phyloP scores from a whole-genome alignment of 2,888 invertebrate species.

The Mystacides longicornis region DNA sequence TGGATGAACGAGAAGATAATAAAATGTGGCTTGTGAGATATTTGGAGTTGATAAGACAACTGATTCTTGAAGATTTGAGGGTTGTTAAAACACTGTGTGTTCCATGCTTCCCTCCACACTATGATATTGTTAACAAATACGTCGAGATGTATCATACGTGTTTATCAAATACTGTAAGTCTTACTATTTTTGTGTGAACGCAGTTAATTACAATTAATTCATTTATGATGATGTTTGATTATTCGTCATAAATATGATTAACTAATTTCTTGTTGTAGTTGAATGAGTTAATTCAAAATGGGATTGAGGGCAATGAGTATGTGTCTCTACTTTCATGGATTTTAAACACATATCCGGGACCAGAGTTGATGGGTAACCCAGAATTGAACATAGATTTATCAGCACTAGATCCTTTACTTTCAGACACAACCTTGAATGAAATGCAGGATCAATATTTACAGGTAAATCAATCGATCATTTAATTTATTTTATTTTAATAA shows the following conservation, averaged over 20 bases:
- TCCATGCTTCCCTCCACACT: conserved; percentile 93
- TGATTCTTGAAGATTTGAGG: conserved; percentile 83
- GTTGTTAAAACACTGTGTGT: conserved; percentile 85
- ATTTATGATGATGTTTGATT: neutral
- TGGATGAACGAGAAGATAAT: conserved; percentile 83
- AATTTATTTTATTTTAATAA: neutral
- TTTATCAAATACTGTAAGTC: conserved; percentile 68
- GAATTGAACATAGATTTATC: conserved; percentile 71
- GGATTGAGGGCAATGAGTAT: conserved; percentile 93
- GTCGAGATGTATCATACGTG: conserved; percentile 91
- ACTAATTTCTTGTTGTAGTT: conserved; percentile 43
- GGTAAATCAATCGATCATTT: conserved; percentile 32
- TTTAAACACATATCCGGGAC: conserved; percentile 81
- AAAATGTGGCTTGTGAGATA: conserved; percentile 96
- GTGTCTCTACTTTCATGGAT: conserved; percentile 91
- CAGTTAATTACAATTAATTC: too few species aligned
- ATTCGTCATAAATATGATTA: neutral
- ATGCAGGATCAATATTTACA: conserved; percentile 77
- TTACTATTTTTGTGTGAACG: too few species aligned
- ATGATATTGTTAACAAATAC: conserved; percentile 86
- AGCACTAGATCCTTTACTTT: conserved; percentile 69
- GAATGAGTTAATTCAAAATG: conserved; percentile 79
- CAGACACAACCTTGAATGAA: conserved; percentile 62
- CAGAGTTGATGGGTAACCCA: conserved; percentile 81
- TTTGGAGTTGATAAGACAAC: conserved; percentile 78